Evolutionary conservation across 1,140 invertebrate species (phyloP).

Genomic region (Anthonomus grandis): DNA sequence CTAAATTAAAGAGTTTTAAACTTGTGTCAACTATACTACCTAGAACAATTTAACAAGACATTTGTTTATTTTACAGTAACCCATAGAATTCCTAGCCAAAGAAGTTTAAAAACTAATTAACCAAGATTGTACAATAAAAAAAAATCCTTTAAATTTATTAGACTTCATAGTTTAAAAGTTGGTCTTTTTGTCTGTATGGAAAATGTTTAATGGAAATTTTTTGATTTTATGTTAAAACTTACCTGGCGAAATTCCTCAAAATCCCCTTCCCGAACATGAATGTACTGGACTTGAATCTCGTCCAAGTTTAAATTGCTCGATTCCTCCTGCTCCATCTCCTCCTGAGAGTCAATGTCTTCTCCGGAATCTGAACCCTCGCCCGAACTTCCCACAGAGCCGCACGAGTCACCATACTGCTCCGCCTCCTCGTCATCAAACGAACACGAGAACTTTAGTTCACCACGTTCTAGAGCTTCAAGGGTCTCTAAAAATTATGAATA

Average conservation of each 20-base stretch:
- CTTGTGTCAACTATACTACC: too few relatives aligned
- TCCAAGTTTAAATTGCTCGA: conserved; percentile 54
- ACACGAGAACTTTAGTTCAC: conserved; percentile 74
- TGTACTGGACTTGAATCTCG: conserved; percentile 49
- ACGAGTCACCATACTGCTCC: conserved; percentile 50
- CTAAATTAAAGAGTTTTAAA: too few relatives aligned
- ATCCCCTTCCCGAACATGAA: conserved; percentile 40
- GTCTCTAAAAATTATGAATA: too few relatives aligned
- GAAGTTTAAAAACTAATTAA: too few relatives aligned
- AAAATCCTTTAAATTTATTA: too few relatives aligned
- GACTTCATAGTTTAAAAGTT: too few relatives aligned
- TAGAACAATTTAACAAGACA: too few relatives aligned
- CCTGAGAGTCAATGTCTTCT: conserved; percentile 47
- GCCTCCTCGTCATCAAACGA: conserved; percentile 43
- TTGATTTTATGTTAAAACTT: conserved; percentile 13
- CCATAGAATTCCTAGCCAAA: neutral
- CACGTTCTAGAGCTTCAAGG: conserved; percentile 74
- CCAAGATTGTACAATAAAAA: too few relatives aligned
- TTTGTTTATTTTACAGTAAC: too few relatives aligned
- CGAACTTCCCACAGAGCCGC: conserved; percentile 53
- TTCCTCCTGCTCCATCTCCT: conserved; percentile 40
- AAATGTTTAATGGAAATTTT: too few relatives aligned
- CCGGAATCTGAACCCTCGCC: conserved; percentile 49
- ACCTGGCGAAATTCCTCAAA: conserved; percentile 50
- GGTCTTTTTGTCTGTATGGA: too few relatives aligned